Percentiles rank a stretch among this genome's conserved stretches.
phyloP scores from a whole-genome alignment of 2,113 vertebrate genomes.

The Pseudorhombus dupliciocellatus region DNA sequence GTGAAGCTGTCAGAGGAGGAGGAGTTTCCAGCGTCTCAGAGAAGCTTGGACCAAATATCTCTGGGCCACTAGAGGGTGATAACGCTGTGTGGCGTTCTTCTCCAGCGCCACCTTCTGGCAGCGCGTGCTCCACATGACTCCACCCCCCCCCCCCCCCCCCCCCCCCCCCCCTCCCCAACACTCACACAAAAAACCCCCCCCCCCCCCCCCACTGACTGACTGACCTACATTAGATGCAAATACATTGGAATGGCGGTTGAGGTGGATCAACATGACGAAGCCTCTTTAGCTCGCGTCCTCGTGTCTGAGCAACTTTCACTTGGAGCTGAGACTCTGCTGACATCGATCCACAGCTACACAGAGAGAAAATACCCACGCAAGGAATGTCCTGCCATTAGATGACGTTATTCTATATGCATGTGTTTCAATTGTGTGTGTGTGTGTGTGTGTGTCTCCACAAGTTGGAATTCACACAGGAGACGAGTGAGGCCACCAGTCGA shows the following conservation, averaged over 20 bases:
- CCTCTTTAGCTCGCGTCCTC: too few relatives aligned
- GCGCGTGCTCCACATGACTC: too few relatives aligned
- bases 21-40: too few relatives aligned
- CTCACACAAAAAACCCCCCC: rapidly evolving
- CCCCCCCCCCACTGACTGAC: slow-evolving; percentile 45
- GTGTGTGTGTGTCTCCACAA: slow-evolving; percentile 2
- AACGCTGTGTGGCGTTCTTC: too few relatives aligned
- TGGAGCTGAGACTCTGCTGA: neutral
- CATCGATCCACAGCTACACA: too few relatives aligned
- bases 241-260: slow-evolving; percentile 59
- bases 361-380: neutral
- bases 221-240: slow-evolving; percentile 55
- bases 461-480: slow-evolving; percentile 43
- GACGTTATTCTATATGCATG: neutral
- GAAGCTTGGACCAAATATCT: too few relatives aligned
- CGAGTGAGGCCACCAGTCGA: slow-evolving; percentile 57
- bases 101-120: neutral
- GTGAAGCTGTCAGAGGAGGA: too few relatives aligned
- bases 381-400: slow-evolving; percentile 11
- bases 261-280: slow-evolving; percentile 59
- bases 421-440: neutral
- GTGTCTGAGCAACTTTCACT: too few relatives aligned
- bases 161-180: neutral
- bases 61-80: too few relatives aligned
- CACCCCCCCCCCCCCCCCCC: neutral